A percentile compares a stretch with the other conserved stretches of the same genome.
Evolutionary conservation across 2,797 vertebrate genomes (phyloP).

Genomic region (Eulemur rubriventer): DNA sequence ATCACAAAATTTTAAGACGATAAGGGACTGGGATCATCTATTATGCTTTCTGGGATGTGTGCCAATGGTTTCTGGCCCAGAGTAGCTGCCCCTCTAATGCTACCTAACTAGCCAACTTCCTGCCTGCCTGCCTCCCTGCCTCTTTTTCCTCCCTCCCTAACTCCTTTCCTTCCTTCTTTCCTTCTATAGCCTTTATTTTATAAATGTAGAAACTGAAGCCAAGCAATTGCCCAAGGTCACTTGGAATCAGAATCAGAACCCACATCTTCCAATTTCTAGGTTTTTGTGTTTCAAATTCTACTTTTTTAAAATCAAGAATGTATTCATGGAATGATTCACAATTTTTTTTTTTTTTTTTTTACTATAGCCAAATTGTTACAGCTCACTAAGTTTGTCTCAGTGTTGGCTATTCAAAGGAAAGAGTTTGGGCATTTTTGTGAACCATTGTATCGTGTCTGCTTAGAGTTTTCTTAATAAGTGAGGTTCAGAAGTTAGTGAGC

Average conservation of each 20-base stretch:
- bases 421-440: neutral
- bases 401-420: constrained; percentile 22
- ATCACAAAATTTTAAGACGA: constrained; percentile 8
- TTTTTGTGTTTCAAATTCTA: neutral
- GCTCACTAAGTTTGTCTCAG: neutral
- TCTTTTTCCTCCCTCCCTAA: neutral
- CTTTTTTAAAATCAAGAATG: neutral
- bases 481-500: neutral
- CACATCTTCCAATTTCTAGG: neutral
- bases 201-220: neutral
- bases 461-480: neutral
- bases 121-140: neutral
- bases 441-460: neutral
- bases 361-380: neutral
- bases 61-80: neutral
- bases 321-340: neutral
- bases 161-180: neutral
- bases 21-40: neutral
- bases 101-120: neutral
- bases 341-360: neutral
- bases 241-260: neutral
- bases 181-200: neutral
- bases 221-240: neutral
- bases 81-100: neutral
- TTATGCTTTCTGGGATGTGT: neutral